Base-by-base conservation (phyloP, 2,888 invertebrate genomes). In the Mythimna lalbum region DNA sequence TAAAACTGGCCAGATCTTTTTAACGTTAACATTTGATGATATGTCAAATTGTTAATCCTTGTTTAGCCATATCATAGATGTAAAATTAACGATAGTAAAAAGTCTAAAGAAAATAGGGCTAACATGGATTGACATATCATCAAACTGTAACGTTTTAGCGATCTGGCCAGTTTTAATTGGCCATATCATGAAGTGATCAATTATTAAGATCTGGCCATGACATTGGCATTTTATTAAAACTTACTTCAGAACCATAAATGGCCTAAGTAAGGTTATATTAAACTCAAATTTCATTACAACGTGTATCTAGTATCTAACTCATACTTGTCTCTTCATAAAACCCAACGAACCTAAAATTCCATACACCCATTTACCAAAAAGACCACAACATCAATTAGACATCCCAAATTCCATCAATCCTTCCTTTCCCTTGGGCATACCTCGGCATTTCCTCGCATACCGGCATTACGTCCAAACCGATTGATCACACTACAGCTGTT, bases 401-500 rank as follows among this genome's bases (percentile, higher is more conserved):
- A 62, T 62, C 63, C 43, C 49, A 70, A 81, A 80, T 81, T 78
- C 81, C 78, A 53, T 50, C 49, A 59, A 68, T 63, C 66, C 73
- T 62, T 80, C 69, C 53, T 53, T 63, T 66, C 72, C 59, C 57
- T 59, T 21, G 62, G 19, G 65, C 76, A 80, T 79, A 68, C 77
- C 80, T 64, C 39, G 50, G 23, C 67, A 74, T 80, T 80, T 68
- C 77, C 67, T 69, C 78, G 81, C 86, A 87, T 85, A 83, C 87
- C 86, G 69, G 65, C 66, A 72, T 78, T 84, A 88, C 87, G 83
- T 80, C 70, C 79, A 83, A 81, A 80, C 80, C 85, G 83, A 92
- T 91, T 91, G 88, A 90, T 87, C 85, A 89, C 87, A 86, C 90
- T 85, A 90, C 93, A 93, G 92, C 93, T 94, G 93, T 91, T 88